phyloP scores from a whole-genome alignment of 2,113 vertebrate species.

The Nipponia nippon region DNA sequence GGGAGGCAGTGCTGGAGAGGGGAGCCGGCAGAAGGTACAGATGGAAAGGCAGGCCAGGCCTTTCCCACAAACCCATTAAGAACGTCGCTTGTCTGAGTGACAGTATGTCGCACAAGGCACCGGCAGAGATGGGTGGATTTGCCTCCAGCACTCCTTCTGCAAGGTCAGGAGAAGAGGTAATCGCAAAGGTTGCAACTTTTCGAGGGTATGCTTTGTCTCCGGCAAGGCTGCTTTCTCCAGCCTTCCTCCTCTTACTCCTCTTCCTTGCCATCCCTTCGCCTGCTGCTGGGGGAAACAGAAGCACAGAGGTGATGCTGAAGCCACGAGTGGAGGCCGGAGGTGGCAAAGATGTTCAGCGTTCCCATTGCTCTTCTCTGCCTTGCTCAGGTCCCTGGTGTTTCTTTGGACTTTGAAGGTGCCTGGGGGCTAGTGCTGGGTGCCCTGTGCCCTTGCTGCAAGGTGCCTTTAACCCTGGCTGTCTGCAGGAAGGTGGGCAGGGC shows the following conservation, averaged over 20 bases:
- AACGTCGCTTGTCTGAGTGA: constrained; percentile 70
- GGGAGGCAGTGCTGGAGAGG: constrained; percentile 71
- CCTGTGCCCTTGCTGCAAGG: background rate
- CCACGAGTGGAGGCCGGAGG: background rate
- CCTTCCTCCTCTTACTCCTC: background rate
- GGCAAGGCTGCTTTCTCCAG: background rate
- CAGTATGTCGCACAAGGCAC: constrained; percentile 70
- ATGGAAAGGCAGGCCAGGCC: constrained; percentile 81
- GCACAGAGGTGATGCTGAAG: background rate
- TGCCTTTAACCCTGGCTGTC: background rate
- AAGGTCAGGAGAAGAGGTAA: constrained; percentile 75
- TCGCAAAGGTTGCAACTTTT: constrained; percentile 46
- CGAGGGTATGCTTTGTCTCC: background rate
- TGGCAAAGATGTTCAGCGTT: background rate
- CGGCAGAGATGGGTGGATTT: constrained; percentile 69
- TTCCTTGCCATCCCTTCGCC: fast-evolving
- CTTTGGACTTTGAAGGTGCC: background rate
- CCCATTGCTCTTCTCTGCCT: background rate
- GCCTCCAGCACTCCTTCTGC: constrained; percentile 67
- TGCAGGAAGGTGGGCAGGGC: background rate
- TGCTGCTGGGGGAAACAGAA: background rate
- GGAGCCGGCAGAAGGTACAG: constrained; percentile 79
- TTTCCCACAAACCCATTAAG: constrained; percentile 81
- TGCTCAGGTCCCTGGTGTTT: background rate
- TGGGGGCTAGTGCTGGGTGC: background rate